A percentile compares a stretch with the other conserved stretches of the same genome.
Conservation (phyloP, 1,140 invertebrate species). For the Diorhabda sublineata region DNA sequence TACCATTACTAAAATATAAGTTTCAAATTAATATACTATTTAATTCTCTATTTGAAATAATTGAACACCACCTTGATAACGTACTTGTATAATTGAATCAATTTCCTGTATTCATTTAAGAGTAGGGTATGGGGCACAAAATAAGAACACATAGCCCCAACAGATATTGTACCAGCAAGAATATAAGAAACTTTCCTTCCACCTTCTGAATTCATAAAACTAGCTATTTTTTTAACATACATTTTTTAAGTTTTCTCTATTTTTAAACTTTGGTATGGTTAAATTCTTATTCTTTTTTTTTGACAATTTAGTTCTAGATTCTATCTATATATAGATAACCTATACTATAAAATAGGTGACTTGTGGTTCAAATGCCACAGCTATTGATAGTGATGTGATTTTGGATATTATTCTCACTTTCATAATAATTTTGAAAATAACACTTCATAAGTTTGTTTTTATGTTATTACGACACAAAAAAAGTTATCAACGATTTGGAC, state of each 20-base stretch:
- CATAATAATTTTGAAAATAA: no score
- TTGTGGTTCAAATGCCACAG: no score
- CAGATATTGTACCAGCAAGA: conserved; percentile 20
- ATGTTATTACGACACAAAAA: no score
- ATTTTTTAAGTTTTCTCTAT: conserved; percentile 11
- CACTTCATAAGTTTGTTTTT: no score
- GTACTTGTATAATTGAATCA: conserved; percentile 55
- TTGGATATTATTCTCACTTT: no score
- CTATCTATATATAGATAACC: no score
- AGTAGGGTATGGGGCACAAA: conserved; percentile 53
- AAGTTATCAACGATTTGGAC: no score
- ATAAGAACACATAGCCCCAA: conserved; percentile 37
- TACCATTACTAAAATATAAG: conserved; percentile 46
- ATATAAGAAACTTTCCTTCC: conserved; percentile 36
- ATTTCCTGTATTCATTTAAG: conserved; percentile 49
- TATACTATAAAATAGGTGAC: no score
- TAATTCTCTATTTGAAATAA: conserved; percentile 11
- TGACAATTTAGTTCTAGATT: conserved; percentile 20
- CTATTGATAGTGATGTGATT: no score
- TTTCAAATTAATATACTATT: conserved; percentile 5
- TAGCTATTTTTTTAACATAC: conserved; percentile 17
- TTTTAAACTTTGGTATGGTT: neutral
- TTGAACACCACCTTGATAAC: conserved; percentile 21
- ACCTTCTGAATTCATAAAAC: conserved; percentile 38
- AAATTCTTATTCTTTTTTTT: neutral